Conservation (phyloP, 2,113 vertebrate genomes). For the Gobio gobio region DNA sequence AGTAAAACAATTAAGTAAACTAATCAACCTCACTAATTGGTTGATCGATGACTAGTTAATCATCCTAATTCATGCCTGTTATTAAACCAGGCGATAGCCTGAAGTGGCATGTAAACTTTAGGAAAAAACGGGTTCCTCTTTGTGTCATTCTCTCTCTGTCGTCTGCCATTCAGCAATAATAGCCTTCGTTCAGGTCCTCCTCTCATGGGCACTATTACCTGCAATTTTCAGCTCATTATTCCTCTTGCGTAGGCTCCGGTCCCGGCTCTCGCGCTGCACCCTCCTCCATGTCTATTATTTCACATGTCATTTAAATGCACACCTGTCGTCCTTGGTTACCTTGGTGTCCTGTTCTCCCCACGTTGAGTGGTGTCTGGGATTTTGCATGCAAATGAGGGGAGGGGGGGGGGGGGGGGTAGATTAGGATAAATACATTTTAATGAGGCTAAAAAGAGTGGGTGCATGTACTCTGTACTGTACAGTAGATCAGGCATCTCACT, state of each 20-base stretch:
- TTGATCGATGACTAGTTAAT: neutral
- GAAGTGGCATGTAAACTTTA: neutral
- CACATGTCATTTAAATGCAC: constrained; percentile 55
- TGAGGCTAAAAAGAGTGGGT: constrained; percentile 51
- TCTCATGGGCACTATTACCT: constrained; percentile 48
- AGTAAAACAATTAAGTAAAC: neutral
- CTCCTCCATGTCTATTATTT: constrained; percentile 51
- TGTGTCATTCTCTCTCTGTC: neutral
- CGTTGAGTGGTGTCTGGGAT: constrained; percentile 49
- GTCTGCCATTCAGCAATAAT: constrained; percentile 22
- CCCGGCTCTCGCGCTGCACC: neutral
- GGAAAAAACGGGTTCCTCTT: neutral
- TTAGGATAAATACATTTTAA: constrained; percentile 48
- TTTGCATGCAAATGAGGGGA: constrained; percentile 58
- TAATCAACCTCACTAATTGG: neutral
- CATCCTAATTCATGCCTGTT: neutral
- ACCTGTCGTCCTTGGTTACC: constrained; percentile 66
- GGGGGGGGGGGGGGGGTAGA: neutral
- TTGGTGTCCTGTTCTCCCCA: constrained; percentile 50
- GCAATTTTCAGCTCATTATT: constrained; percentile 58
- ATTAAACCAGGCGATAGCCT: neutral
- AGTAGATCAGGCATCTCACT: constrained; percentile 5
- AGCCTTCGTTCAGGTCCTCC: neutral
- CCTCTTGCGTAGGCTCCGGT: constrained; percentile 35
- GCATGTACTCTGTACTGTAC: neutral